Base-by-base conservation (phyloP, 1,140 invertebrate genomes). In the Heliothis subflexa region DNA sequence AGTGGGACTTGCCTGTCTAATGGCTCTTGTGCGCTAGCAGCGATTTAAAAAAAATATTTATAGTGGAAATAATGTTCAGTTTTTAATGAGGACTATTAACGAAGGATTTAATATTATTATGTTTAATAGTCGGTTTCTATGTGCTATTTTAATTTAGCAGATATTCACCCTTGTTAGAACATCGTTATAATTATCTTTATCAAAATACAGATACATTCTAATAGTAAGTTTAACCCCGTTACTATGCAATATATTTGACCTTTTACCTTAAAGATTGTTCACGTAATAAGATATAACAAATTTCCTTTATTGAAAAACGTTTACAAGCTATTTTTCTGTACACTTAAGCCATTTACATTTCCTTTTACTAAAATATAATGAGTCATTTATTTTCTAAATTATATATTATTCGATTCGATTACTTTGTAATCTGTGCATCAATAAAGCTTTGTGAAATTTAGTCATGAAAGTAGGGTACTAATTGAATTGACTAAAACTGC, bases 1-100 rank as follows among this genome's bases (percentile, higher is more conserved):
- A 77, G 62, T 77, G 74, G 70, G 62, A 47, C 50, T 77, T 47
- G 74, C 50, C 61, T 68, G 62, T 68, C 74, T 77, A 77, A 77
- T 77, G 62, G 74, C 50, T 28, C 33, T 45, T 77, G 47, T 61
- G 45, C 49, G 47, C 55, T 61, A 18, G 28, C 49, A 55, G 16
- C 33, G 62, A 40, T 47, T 50, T 47, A 21, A 13, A 21, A 40
- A 16, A 10, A 76, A 66, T 18, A 57, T 45, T 73, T 16, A 14
- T 45, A 21, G 33, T 47, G 16, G 45, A 54, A 72, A 72, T 55
- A 55, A 21, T 59, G 54, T 73, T 14, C 12, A 72, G 5, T 40
- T 18, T 55, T 40, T 45, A 72, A 55, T 57, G 55, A 40, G 14
- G 40, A 45, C 18, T 45, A 40, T 66, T 14, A 61, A 13, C 25